These are phyloP conservation scores for Nothobranchius kuhntae DNA, from an alignment of 2,113 vertebrate genomes.

Conservation along the genomic window DNA sequence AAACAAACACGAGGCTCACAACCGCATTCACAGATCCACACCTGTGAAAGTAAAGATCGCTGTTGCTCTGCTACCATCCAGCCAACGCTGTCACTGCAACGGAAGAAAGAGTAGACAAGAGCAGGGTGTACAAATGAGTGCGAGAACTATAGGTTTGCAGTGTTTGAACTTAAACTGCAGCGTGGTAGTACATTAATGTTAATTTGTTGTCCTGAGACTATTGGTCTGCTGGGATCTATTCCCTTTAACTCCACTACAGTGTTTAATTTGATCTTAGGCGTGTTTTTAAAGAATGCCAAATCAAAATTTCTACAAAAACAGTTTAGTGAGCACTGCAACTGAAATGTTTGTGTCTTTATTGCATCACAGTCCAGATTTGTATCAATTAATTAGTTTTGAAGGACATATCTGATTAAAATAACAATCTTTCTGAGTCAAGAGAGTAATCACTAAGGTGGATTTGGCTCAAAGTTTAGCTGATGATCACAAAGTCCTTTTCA, in stretches of 20 bases:
- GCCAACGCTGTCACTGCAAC: conserved; percentile 29
- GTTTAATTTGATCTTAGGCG: conserved; percentile 16
- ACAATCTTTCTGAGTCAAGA: conserved; percentile 5
- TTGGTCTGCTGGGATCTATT: conserved; percentile 11
- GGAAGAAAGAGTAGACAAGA: conserved; percentile 25
- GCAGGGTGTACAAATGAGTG: conserved; percentile 14
- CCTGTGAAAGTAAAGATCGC: conserved; percentile 47
- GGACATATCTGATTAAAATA: background rate
- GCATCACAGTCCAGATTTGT: conserved; percentile 11
- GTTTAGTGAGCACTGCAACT: background rate
- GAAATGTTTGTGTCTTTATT: background rate
- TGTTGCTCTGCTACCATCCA: conserved; percentile 30
- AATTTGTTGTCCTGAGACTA: conserved; percentile 26
- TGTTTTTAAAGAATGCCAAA: conserved; percentile 22
- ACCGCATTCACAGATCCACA: conserved; percentile 36
- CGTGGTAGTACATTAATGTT: conserved; percentile 43
- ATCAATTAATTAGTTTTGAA: conserved; percentile 13
- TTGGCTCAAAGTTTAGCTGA: background rate
- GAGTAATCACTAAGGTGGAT: background rate
- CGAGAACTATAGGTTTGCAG: conserved; percentile 18
- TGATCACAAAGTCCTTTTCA: conserved; percentile 4
- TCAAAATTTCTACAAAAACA: conserved; percentile 23
- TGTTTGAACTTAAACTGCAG: conserved; percentile 37
- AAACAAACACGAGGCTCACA: conserved; percentile 26
- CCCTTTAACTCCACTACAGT: conserved; percentile 4